Evolutionary conservation across 2,113 vertebrate species (phyloP).

Genomic region (Aspiorhynchus laticeps): DNA sequence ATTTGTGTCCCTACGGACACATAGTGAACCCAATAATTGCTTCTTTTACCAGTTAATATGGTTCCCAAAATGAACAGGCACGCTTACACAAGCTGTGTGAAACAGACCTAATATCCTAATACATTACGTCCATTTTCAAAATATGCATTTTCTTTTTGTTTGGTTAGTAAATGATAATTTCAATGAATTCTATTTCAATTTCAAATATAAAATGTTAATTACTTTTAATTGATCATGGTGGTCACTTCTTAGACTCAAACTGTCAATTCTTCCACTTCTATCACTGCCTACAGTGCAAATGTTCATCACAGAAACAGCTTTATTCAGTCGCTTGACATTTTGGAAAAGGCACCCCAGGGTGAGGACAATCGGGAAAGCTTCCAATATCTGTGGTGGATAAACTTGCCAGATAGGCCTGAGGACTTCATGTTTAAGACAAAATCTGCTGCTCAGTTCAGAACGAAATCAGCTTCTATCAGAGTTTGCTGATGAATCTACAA

Average conservation of each 20-base stretch:
- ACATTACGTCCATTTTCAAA: not conserved
- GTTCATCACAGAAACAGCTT: slow-evolving; percentile 43
- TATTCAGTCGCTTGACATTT: slow-evolving; percentile 21
- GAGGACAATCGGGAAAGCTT: slow-evolving; percentile 44
- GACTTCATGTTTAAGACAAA: slow-evolving; percentile 36
- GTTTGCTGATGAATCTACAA: slow-evolving; percentile 44
- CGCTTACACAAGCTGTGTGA: not conserved
- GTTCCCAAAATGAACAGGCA: not conserved
- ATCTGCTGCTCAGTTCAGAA: slow-evolving; percentile 24
- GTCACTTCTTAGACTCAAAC: not conserved
- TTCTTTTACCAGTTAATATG: not conserved
- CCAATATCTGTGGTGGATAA: slow-evolving; percentile 39
- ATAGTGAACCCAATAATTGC: not conserved
- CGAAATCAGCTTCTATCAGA: slow-evolving; percentile 41
- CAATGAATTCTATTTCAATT: not conserved
- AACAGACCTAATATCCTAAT: not conserved
- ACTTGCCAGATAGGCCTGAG: slow-evolving; percentile 24
- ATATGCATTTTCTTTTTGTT: not conserved
- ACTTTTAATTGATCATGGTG: not conserved
- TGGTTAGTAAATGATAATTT: not conserved
- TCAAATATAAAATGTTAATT: not conserved
- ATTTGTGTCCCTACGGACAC: not conserved
- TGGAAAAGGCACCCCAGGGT: slow-evolving; percentile 28
- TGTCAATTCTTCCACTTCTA: slow-evolving; percentile 7
- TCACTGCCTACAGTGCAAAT: slow-evolving; percentile 5